A percentile compares a stretch with the other conserved stretches of the same genome.
Conservation (phyloP, 2,797 vertebrate genomes). For the Balearica regulorum region DNA sequence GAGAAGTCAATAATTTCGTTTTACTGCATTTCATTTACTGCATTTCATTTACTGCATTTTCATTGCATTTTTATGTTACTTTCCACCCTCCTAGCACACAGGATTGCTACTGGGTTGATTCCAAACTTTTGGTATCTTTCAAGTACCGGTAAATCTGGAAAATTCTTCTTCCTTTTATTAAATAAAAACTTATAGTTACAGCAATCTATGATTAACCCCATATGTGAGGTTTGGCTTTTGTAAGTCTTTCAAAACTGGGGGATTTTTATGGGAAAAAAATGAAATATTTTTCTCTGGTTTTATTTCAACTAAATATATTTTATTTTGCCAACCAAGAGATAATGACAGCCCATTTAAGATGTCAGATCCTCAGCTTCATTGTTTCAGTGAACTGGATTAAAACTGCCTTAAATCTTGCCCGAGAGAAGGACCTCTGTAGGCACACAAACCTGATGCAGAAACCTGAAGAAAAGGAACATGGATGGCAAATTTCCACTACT, state of each 20-base stretch:
- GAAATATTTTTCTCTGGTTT: not conserved
- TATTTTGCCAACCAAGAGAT: not conserved
- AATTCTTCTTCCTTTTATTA: not conserved
- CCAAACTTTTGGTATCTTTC: not conserved
- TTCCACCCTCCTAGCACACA: not conserved
- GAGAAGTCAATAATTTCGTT: not conserved
- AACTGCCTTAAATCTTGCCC: not conserved
- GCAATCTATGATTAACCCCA: not conserved
- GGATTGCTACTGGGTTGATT: not conserved
- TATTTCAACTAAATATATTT: not conserved
- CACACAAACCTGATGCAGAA: not conserved
- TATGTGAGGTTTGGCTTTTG: not conserved
- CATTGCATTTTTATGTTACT: not conserved
- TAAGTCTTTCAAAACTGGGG: not conserved
- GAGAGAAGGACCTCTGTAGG: not conserved
- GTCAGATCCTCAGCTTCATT: not conserved
- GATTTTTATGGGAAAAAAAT: not conserved
- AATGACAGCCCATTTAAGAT: not conserved
- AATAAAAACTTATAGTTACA: not conserved
- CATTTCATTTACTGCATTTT: too few species aligned
- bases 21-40: too few species aligned
- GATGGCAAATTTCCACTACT: accelerated
- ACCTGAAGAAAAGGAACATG: not conserved
- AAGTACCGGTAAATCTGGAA: not conserved
- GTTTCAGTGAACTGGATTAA: not conserved